Percentiles rank a stretch among this genome's conserved stretches.
Evolutionary conservation across 2,113 vertebrate genomes (phyloP).

Genomic region (zebrafish (Danio rerio)): DNA sequence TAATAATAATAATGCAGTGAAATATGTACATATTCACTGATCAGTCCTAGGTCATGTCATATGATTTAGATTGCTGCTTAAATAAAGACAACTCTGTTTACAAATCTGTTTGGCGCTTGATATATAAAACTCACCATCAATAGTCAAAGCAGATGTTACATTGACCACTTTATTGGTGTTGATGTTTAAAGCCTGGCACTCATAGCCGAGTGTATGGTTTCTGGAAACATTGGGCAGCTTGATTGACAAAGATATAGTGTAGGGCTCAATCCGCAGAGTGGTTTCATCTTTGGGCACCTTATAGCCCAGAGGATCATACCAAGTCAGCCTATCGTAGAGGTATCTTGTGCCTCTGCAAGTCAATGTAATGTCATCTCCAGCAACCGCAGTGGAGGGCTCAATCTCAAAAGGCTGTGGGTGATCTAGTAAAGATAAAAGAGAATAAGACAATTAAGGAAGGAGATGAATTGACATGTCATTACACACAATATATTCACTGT

Average conservation of each 20-base stretch:
- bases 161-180: constrained; percentile 66
- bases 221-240: constrained; percentile 77
- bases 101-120: too few relatives aligned
- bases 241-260: constrained; percentile 79
- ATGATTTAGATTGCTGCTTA: too few relatives aligned
- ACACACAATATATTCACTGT: not conserved
- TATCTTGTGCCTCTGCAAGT: constrained; percentile 82
- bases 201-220: constrained; percentile 73
- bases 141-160: constrained; percentile 67
- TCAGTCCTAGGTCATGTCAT: too few relatives aligned
- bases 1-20: too few relatives aligned
- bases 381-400: constrained; percentile 68
- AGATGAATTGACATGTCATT: not conserved
- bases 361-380: constrained; percentile 75
- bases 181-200: constrained; percentile 76
- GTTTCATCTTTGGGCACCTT: constrained; percentile 52
- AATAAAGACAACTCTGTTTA: too few relatives aligned
- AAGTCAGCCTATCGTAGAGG: constrained; percentile 80
- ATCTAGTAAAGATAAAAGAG: constrained; percentile 71
- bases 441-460: not conserved
- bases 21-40: too few relatives aligned
- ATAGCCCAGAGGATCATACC: constrained; percentile 75
- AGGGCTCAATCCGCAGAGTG: constrained; percentile 57
- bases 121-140: constrained; percentile 75
- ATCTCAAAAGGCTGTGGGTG: constrained; percentile 71